Evolutionary conservation across 1,140 invertebrate species (phyloP), one percentile per base, ranked within the genome.

Genomic region (Papilio polytes): DNA sequence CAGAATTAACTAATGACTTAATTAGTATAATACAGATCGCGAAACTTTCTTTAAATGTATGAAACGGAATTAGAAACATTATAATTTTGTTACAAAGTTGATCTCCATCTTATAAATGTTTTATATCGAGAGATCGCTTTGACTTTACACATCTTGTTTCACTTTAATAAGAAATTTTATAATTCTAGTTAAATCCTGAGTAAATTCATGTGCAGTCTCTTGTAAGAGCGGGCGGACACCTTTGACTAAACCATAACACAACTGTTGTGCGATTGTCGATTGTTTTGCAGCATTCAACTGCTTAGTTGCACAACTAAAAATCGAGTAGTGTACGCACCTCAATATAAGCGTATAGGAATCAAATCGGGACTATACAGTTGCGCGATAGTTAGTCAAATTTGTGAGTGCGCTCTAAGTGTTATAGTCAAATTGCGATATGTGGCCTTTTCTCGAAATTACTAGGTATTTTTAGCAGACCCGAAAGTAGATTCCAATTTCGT

Each of bases 81-180:
- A 48, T 6, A 13, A 63, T 48, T 41, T 66, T 66, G 26, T 44
- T 20, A 78, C 20, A 66, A 44, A 78, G 3, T 66, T 36, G 77
- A 78, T 78, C 77, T 78, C 77, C 10, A 46, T 78, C 18, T 63
- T 59, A 78, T 59, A 78, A 78, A 36, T 12, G 20, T 9, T 63
- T 78, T 78, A 78, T 78, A 78, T 78, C 36, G 20, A 63, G 77
- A 78, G 77, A 78, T 78, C 77, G 6, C 56, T 63, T 46, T 9
- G 13, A 36, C 12, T 70, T 26, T 15, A 70, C 26, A 70, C 22
- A 31, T 31, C 4, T 70, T 70, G 63, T 70, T 31, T 70, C 56
- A 41, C 59, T 63, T 51, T 18, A 51, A 3, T 18, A 1, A 18
- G 48, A 51, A 15, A 51, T 15, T 51, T 18, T 51, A 18, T 7